These are phyloP conservation scores for Pseudochirops corinnae DNA, from an alignment of 2,797 vertebrate species.

Conservation along the genomic window DNA sequence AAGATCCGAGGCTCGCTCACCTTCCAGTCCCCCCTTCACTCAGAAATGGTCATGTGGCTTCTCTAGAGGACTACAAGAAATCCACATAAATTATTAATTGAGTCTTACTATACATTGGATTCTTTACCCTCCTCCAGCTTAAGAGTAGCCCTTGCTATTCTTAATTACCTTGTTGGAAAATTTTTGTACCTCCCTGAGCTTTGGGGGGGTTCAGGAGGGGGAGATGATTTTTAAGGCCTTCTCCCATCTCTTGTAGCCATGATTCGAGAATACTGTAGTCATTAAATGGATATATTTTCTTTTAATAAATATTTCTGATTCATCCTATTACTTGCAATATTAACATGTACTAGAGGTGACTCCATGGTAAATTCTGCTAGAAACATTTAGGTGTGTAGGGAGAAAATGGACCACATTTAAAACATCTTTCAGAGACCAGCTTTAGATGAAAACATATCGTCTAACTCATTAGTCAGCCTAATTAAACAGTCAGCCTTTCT, in stretches of 20 bases:
- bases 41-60: background rate
- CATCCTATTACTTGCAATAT: slow-evolving; percentile 3
- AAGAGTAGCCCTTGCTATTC: background rate
- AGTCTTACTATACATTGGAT: slow-evolving; percentile 14
- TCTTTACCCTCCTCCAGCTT: background rate
- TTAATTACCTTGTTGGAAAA: background rate
- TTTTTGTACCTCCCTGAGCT: background rate
- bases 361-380: background rate
- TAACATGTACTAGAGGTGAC: slow-evolving; percentile 7
- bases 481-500: slow-evolving; percentile 3
- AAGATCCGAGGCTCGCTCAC: background rate
- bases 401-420: background rate
- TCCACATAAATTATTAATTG: slow-evolving; percentile 27
- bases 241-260: background rate
- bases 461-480: background rate
- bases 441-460: background rate
- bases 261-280: slow-evolving; percentile 24
- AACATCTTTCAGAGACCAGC: background rate
- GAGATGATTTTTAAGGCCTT: background rate
- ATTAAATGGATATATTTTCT: slow-evolving; percentile 22
- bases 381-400: background rate
- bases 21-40: background rate
- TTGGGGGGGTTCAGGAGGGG: too few species aligned
- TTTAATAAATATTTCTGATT: slow-evolving; percentile 26
- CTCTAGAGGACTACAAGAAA: slow-evolving; percentile 16